Evolutionary conservation across 2,888 invertebrate genomes (phyloP).

Genomic region (Andrena flavipes): DNA sequence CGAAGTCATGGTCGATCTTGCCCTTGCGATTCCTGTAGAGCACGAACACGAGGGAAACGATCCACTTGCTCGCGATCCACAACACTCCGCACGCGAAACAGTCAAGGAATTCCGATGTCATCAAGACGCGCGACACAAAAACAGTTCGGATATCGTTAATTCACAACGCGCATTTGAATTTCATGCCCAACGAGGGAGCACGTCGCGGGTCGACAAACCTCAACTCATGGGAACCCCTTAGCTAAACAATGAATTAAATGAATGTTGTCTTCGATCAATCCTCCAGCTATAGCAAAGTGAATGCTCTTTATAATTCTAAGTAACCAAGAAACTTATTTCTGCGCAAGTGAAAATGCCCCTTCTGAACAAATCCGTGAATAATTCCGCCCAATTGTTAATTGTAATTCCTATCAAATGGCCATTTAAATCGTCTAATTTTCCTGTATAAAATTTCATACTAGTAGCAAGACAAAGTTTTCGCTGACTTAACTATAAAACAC

Average conservation of each 20-base stretch:
- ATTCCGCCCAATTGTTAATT: too few relatives aligned
- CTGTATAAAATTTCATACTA: too few relatives aligned
- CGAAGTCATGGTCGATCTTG: conserved; percentile 7
- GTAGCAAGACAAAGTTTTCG: too few relatives aligned
- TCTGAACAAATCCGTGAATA: not conserved
- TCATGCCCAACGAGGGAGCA: not conserved
- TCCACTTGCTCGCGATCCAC: conserved; percentile 45
- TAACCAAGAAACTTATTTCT: not conserved
- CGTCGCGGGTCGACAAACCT: not conserved
- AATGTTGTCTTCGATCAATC: not conserved
- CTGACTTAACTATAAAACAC: not conserved
- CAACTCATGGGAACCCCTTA: not conserved
- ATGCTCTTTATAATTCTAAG: not conserved
- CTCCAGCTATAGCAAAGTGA: not conserved
- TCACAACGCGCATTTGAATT: conserved; percentile 2
- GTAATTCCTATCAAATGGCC: too few relatives aligned
- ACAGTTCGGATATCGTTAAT: conserved; percentile 20
- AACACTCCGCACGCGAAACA: conserved; percentile 41
- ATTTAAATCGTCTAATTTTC: too few relatives aligned
- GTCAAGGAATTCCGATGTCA: conserved; percentile 43
- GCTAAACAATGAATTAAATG: too few relatives aligned
- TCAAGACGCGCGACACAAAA: conserved; percentile 17
- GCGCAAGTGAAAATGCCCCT: not conserved
- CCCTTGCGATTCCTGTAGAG: not conserved
- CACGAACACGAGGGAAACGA: conserved; percentile 18